Conservation (phyloP, 2,888 invertebrate species). For the Shargacucullia verbasci region DNA sequence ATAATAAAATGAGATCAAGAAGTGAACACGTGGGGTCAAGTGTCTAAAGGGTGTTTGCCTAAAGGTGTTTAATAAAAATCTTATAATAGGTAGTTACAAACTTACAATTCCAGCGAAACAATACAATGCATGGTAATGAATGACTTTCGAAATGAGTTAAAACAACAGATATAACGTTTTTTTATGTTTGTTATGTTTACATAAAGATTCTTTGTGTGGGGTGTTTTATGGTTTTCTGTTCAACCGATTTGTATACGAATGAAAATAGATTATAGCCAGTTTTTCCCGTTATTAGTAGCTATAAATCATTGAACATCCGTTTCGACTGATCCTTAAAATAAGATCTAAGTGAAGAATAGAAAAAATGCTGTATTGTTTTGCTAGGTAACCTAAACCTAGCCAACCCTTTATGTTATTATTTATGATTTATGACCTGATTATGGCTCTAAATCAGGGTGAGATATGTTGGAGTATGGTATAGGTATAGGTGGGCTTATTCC, state of each 20-base stretch:
- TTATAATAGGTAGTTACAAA: slow-evolving; percentile 61
- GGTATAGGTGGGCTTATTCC: neutral
- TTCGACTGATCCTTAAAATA: slow-evolving; percentile 80
- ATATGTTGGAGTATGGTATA: too few species aligned
- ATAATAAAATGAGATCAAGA: too few species aligned
- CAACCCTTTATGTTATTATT: neutral
- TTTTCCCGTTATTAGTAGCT: slow-evolving; percentile 87
- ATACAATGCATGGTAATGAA: slow-evolving; percentile 78
- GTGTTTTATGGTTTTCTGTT: slow-evolving; percentile 89
- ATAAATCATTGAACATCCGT: slow-evolving; percentile 87
- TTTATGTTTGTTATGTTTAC: slow-evolving; percentile 87
- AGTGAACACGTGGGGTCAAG: neutral
- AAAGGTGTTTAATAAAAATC: slow-evolving; percentile 62
- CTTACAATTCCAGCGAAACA: slow-evolving; percentile 70
- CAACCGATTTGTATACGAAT: slow-evolving; percentile 88
- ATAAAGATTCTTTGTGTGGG: slow-evolving; percentile 88
- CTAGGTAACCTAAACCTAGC: neutral
- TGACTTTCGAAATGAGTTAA: slow-evolving; percentile 87
- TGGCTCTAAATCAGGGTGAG: too few species aligned
- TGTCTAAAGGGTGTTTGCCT: slow-evolving; percentile 40
- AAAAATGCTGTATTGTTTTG: slow-evolving; percentile 38
- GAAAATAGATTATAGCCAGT: slow-evolving; percentile 89
- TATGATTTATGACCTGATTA: too few species aligned
- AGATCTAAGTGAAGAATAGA: slow-evolving; percentile 76
- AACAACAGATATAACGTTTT: slow-evolving; percentile 87